A percentile compares a stretch with the other conserved stretches of the same genome.
These are phyloP conservation scores for Tiliqua scincoides DNA, from an alignment of 2,113 vertebrate species.

Conservation along the genomic window DNA sequence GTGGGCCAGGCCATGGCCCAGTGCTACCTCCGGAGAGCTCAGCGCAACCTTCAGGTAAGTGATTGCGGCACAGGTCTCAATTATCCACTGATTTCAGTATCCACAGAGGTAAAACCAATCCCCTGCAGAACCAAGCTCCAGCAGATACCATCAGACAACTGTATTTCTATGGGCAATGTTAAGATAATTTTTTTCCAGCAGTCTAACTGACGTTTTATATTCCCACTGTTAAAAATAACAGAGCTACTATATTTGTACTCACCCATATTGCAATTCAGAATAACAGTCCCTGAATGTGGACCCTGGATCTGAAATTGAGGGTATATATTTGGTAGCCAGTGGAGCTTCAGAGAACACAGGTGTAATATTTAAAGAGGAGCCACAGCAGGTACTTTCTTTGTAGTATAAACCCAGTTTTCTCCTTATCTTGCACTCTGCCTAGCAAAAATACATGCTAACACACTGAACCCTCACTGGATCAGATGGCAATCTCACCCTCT, in stretches of 20 bases:
- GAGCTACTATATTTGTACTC: too few species aligned
- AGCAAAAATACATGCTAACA: neutral
- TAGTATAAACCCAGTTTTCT: too few species aligned
- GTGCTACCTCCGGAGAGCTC: too few species aligned
- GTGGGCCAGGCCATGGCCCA: too few species aligned
- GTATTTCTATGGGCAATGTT: neutral
- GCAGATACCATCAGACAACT: too few species aligned
- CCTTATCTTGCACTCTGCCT: neutral
- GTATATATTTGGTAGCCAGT: neutral
- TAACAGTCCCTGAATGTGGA: neutral
- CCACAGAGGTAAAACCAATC: too few species aligned
- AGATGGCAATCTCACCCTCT: neutral
- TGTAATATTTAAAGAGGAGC: neutral
- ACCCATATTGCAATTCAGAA: neutral
- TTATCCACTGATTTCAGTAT: too few species aligned
- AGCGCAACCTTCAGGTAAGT: too few species aligned
- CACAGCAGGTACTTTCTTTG: neutral
- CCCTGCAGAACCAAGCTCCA: too few species aligned
- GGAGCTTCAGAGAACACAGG: neutral
- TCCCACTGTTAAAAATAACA: too few species aligned
- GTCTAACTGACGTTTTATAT: too few species aligned
- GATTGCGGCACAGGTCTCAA: too few species aligned
- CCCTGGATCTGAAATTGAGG: neutral
- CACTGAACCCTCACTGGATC: neutral
- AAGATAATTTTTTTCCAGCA: neutral